These are phyloP conservation scores for Elgaria multicarinata DNA, from an alignment of 2,113 vertebrate species.

Conservation along the genomic window DNA sequence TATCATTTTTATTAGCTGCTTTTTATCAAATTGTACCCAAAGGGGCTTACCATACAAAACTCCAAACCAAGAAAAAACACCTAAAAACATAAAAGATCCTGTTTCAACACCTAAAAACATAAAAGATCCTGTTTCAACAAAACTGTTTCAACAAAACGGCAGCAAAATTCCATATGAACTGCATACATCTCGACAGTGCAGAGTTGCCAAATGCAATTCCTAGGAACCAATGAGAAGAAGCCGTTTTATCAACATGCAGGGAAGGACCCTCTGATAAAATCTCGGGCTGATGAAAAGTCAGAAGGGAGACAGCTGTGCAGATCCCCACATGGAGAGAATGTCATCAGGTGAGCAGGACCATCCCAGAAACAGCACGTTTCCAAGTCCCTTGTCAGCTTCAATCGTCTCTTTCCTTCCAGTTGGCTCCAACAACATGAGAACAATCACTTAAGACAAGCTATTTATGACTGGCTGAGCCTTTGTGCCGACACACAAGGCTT, in stretches of 20 bases:
- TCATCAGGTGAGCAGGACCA: not conserved
- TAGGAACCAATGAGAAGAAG: not conserved
- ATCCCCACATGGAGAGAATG: not conserved
- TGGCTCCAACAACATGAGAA: constrained; percentile 32
- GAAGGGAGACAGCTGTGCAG: not conserved
- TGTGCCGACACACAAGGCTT: constrained; percentile 49
- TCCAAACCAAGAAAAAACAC: not conserved
- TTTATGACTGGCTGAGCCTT: constrained; percentile 44
- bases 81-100: not conserved
- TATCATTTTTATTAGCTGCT: not conserved
- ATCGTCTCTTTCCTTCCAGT: constrained; percentile 25
- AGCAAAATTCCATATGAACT: not conserved
- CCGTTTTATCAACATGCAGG: not conserved
- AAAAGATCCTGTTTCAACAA: not conserved
- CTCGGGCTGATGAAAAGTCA: not conserved
- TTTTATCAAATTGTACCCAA: not conserved
- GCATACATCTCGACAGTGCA: not conserved
- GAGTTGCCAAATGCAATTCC: not conserved
- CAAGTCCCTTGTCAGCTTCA: constrained; percentile 23
- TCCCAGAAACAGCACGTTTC: constrained; percentile 18
- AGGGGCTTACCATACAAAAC: not conserved
- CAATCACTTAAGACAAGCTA: constrained; percentile 7
- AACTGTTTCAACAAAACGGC: not conserved
- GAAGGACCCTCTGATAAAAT: not conserved
- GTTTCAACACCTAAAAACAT: not conserved